phyloP scores from a whole-genome alignment of 2,113 vertebrate genomes.

The Ciconia boyciana region DNA sequence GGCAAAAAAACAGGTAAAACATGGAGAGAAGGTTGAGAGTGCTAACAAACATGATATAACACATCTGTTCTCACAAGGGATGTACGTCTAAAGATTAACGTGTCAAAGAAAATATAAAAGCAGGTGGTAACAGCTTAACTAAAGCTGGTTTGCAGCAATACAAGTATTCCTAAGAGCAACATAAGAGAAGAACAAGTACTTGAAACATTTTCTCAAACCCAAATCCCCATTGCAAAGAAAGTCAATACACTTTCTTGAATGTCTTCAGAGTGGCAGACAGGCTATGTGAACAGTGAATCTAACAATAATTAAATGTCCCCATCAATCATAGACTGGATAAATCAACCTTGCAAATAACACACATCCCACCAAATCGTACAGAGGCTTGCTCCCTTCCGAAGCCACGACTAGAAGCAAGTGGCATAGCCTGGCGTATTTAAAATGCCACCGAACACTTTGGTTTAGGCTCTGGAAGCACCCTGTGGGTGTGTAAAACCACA shows the following conservation, averaged over 20 bases:
- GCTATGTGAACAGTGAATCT: neutral
- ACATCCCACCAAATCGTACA: neutral
- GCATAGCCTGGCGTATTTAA: fast-evolving
- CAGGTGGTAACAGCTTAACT: conserved; percentile 74
- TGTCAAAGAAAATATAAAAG: conserved; percentile 76
- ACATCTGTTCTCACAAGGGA: conserved; percentile 75
- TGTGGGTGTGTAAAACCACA: neutral
- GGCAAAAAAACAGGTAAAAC: conserved; percentile 60
- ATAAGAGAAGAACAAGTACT: conserved; percentile 66
- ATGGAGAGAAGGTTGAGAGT: conserved; percentile 63
- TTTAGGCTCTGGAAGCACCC: neutral
- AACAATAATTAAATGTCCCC: neutral
- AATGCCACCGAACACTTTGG: neutral
- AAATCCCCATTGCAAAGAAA: conserved; percentile 43
- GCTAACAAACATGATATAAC: conserved; percentile 69
- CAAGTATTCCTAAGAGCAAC: conserved; percentile 71
- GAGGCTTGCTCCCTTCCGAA: neutral
- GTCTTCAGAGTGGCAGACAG: conserved; percentile 23
- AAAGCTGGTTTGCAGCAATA: conserved; percentile 61
- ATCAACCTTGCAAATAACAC: neutral
- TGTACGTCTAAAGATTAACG: conserved; percentile 69
- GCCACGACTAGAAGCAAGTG: neutral
- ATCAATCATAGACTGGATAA: neutral
- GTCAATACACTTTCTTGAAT: conserved; percentile 16
- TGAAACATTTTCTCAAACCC: conserved; percentile 51